Evolutionary conservation across 1,140 invertebrate genomes (phyloP).

Genomic region (Pissodes strobi): DNA sequence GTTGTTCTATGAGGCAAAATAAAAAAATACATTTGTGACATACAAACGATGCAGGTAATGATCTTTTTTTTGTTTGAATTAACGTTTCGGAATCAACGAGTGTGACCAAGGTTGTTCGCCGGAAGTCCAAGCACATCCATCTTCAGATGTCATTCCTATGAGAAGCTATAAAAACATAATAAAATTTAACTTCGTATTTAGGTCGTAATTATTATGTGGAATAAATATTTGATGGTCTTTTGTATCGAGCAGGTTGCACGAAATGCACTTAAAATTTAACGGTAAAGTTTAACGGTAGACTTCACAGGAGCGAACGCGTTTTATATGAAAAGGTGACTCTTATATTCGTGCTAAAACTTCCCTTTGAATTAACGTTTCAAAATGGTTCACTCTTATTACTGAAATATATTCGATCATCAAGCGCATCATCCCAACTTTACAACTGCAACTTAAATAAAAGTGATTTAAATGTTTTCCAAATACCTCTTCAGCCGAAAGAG

Average conservation of each 20-base stretch:
- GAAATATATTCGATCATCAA: no score
- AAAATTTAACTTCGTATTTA: slow-evolving; percentile 37
- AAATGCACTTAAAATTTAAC: neutral
- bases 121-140: slow-evolving; percentile 52
- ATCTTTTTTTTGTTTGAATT: slow-evolving; percentile 23
- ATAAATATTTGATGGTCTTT: slow-evolving; percentile 20
- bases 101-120: slow-evolving; percentile 53
- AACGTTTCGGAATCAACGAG: slow-evolving; percentile 27
- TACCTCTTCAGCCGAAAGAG: no score
- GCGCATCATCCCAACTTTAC: no score
- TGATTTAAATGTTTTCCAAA: no score
- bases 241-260: slow-evolving; percentile 1
- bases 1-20: neutral
- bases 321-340: no score
- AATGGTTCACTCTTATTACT: no score
- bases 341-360: no score
- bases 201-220: slow-evolving; percentile 39
- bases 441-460: no score
- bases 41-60: slow-evolving; percentile 16
- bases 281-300: no score
- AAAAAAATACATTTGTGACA: neutral
- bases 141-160: slow-evolving; percentile 55
- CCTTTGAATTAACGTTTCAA: no score
- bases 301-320: no score
- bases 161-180: slow-evolving; percentile 50